Evolutionary conservation across 2,888 invertebrate genomes (phyloP).

Genomic region (Lamellibrachia columna): DNA sequence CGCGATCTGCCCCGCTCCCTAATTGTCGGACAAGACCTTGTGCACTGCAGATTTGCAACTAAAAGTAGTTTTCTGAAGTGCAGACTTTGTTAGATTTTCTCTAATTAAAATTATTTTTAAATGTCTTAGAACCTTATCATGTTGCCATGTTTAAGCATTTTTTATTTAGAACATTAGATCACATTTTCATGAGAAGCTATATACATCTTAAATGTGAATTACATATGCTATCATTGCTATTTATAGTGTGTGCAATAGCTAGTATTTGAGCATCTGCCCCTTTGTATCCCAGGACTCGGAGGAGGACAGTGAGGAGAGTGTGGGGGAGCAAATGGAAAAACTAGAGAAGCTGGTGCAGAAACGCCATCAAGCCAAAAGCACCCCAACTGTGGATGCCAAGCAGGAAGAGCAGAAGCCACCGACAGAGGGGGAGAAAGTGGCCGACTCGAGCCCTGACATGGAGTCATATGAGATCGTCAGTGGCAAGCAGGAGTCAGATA

Average conservation of each 20-base stretch:
- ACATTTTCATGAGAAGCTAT: no score
- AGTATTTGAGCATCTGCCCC: not conserved
- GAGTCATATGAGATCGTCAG: not conserved
- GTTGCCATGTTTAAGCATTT: no score
- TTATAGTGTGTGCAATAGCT: not conserved
- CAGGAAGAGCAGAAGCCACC: not conserved
- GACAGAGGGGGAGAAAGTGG: not conserved
- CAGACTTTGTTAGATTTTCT: no score
- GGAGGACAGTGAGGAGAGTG: not conserved
- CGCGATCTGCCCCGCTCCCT: no score
- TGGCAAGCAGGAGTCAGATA: slow-evolving; percentile 3
- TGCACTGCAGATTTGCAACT: no score
- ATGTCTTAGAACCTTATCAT: no score
- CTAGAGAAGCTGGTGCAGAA: not conserved
- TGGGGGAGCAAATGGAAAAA: not conserved
- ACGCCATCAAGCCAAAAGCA: not conserved
- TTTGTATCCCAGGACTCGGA: not conserved
- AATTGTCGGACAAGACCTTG: no score
- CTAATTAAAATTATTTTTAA: no score
- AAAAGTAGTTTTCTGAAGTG: no score
- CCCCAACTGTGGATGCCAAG: not conserved
- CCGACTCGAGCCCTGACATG: not conserved
- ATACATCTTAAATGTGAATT: not conserved
- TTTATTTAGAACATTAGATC: no score
- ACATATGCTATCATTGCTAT: not conserved